A percentile compares a stretch with the other conserved stretches of the same genome.
Evolutionary conservation across 92 coral and sea anemone genomes (phyloP).

Genomic region (Micromussa lordhowensis): DNA sequence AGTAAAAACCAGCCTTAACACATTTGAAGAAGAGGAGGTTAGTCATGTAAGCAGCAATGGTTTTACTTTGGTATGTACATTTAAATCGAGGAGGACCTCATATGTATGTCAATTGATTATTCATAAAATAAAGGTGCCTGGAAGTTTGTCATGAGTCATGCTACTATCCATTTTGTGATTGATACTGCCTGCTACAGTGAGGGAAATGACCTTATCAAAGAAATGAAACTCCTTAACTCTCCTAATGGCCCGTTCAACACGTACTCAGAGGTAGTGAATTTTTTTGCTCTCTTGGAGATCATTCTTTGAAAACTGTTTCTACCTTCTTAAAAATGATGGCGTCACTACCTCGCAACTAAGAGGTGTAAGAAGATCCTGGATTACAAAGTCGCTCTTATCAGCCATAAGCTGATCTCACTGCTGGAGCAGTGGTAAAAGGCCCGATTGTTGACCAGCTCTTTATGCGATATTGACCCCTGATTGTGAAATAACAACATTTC

Average conservation of each 20-base stretch:
- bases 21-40: too few relatives aligned
- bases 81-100: too few relatives aligned
- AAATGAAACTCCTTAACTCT: constrained; percentile 66
- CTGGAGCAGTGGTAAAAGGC: constrained; percentile 56
- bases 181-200: constrained; percentile 66
- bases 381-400: constrained; percentile 59
- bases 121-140: constrained; percentile 57
- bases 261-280: constrained; percentile 64
- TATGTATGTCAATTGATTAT: too few relatives aligned
- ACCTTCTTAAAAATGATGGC: constrained; percentile 57
- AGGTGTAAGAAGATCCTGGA: constrained; percentile 47
- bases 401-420: constrained; percentile 69
- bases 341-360: constrained; percentile 52
- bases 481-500: too few relatives aligned
- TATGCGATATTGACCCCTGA: constrained; percentile 59
- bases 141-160: constrained; percentile 58
- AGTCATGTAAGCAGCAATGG: too few relatives aligned
- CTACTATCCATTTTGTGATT: constrained; percentile 67
- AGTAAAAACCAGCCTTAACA: too few relatives aligned
- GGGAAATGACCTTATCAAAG: constrained; percentile 56
- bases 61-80: too few relatives aligned
- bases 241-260: constrained; percentile 60
- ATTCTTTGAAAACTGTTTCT: constrained; percentile 52
- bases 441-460: constrained; percentile 66
- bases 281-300: constrained; percentile 58